Evolutionary conservation across 2,113 vertebrate genomes (phyloP), one percentile per base, ranked within the genome.

Genomic region (Ornithorhynchus anatinus): DNA sequence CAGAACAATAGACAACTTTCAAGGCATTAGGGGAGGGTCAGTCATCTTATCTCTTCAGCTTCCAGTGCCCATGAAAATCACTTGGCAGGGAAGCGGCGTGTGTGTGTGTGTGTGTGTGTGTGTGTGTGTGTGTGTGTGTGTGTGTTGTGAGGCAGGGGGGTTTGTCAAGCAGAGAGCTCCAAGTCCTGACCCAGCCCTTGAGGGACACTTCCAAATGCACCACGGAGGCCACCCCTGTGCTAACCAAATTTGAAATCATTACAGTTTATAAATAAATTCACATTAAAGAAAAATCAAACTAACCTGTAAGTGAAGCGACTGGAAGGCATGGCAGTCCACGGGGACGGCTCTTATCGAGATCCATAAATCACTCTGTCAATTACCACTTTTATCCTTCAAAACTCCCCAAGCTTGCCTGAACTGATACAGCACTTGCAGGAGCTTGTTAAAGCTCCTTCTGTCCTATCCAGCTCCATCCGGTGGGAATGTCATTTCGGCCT

Each of bases 171-270:
- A n/a, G n/a, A n/a, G n/a, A n/a, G n/a, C n/a, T n/a, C n/a, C n/a
- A n/a, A n/a, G n/a, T n/a, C n/a, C n/a, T n/a, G n/a, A n/a, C n/a
- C n/a, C n/a, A n/a, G n/a, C n/a, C n/a, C n/a, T n/a, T n/a, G n/a
- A n/a, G n/a, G n/a, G n/a, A n/a, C n/a, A n/a, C 37, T 75, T 62
- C 36, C 59, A 75, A 74, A 61, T 66, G 59, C 20, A 77, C 29
- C 77, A 1, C 36, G 48, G 33, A 32, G 2, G 17, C 13, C 40
- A 5, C 11, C 23, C 44, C 25, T 53, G 11, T 72, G 23, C 35
- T 58, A 59, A 78, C 2, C 67, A 1, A 10, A 35, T 65, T 67
- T 68, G 20, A 81, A 78, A 54, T 69, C 14, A 69, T 38, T 64
- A 47, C 2, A 2, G 29, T 20, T 69, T 74, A 38, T 80, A 86